phyloP scores from a whole-genome alignment of 2,113 vertebrate genomes.

The Sylvicapra grimmia region DNA sequence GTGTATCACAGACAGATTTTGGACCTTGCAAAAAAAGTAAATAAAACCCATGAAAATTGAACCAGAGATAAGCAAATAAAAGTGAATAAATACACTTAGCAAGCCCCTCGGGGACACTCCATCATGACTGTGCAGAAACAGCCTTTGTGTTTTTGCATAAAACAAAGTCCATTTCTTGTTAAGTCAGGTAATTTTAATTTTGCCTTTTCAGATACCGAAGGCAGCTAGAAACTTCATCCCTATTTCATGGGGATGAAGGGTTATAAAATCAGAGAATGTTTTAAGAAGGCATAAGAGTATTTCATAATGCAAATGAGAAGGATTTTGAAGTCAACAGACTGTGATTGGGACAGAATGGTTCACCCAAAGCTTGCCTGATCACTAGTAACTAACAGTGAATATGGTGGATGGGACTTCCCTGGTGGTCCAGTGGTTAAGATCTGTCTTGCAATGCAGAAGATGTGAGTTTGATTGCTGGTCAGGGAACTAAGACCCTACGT shows the following conservation, averaged over 20 bases:
- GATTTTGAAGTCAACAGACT: background rate
- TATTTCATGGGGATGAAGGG: background rate
- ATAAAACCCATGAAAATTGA: constrained; percentile 39
- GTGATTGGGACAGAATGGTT: background rate
- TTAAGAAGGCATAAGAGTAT: background rate
- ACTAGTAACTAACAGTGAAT: background rate
- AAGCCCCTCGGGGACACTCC: background rate
- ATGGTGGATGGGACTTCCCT: background rate
- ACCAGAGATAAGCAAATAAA: constrained; percentile 49
- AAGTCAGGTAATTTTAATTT: constrained; percentile 42
- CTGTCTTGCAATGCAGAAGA: background rate
- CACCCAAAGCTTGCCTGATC: background rate
- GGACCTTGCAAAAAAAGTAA: constrained; percentile 64
- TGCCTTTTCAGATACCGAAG: constrained; percentile 9
- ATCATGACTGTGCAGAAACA: background rate
- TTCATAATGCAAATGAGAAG: background rate
- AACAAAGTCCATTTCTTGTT: constrained; percentile 34
- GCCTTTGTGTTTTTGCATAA: constrained; percentile 37
- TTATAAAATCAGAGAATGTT: constrained; percentile 1
- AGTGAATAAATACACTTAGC: constrained; percentile 29
- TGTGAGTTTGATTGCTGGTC: background rate
- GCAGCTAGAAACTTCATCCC: background rate
- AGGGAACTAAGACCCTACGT: background rate
- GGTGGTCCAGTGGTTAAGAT: background rate
- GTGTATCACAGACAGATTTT: constrained; percentile 40